Base-by-base conservation (phyloP, 1,140 invertebrate species). In the Drosophila lowei region DNA sequence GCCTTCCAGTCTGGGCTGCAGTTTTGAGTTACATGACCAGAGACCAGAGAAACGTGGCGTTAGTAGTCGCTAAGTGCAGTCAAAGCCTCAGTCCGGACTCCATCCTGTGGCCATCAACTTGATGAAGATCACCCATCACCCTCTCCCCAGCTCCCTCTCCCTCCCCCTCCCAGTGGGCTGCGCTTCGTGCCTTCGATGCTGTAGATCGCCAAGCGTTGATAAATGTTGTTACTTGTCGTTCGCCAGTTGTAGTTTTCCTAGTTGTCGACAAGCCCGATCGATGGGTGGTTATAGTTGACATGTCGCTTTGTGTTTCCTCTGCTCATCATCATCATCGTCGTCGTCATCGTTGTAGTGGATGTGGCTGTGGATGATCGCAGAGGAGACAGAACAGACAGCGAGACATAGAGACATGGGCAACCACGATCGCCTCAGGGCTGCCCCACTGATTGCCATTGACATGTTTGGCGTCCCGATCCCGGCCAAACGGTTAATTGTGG, bases 161-260 rank as follows among this genome's bases (percentile, higher is more conserved):
- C 18, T 55, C 41, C 53, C 30, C 61, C 46, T 57, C 64, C 53
- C 52, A 46, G 56, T 61, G 16, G 48, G 60, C 62, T 61, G 16
- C 44, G 60, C 62, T 68, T 86, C 74, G 83, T 81, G 83, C 78
- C 71, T 64, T 65, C 48, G 72, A 56, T 71, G 79, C 79, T 83
- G 83, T 89, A 88, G 83, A 88, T 88, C 79, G 65, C 55, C 50
- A 56, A 88, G 84, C 83, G 79, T 88, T 88, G 83, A 88, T 88
- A 88, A 89, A 88, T 88, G 84, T 88, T 88, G 83, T 88, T 88
- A 88, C 83, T 88, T 88, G 83, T 88, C 84, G 78, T 76, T 88
- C 75, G 71, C 57, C 75, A 79, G 56, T 76, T 84, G 75, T 81
- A 48, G 28, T 56, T 56, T 72, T 72, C 55, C 72, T 71, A 75